Base-by-base conservation (phyloP, 2,113 vertebrate genomes). In the Prietella phreatophila region DNA sequence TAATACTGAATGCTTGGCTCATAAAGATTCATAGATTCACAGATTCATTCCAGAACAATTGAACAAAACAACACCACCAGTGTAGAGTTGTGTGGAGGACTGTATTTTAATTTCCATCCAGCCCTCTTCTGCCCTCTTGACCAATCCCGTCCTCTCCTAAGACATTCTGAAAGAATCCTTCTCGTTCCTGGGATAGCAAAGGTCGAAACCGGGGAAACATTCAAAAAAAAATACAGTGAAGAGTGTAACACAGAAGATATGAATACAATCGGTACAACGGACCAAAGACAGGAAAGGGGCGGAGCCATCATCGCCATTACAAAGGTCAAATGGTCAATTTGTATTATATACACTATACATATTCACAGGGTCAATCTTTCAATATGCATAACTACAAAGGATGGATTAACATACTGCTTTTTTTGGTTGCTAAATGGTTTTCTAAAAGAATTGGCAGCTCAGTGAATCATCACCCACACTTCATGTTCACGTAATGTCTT, bases 331-430 rank as follows among this genome's bases (percentile, higher is more conserved):
- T 63, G 78, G 61, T 50, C 78, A 86, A 22, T 67, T 36, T 3
- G 0, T 10, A 73, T 60, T 30, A 30, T 82, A 30, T 82, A 20
- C 25, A 33, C 53, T n/a, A 82, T 75, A 61, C 17, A 87, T 82
- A 60, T 87, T 87, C 53, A 82, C 9, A 0, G 27, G 15, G 5
- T 42, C 73, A 50, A 27, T 22, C 55, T n/a, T 87, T 82, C 27
- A 58, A 71, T 82, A 87, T 82, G 47, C 63, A 69, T 53, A 39
- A 58, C 47, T 11, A 3, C 33, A 82, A 82, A 27, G 14, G 36
- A 81, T 75, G 33, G 69, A 73, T 83, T 81, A 81, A 67, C 76
- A 67, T 65, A 14, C 19, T 20, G 30, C 25, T 73, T 87, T 87
- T 56, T 14, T 14, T 2, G 11, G 2, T 58, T 50, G 63, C 60